phyloP scores from a whole-genome alignment of 1,140 invertebrate genomes.

The Papilio polytes region DNA sequence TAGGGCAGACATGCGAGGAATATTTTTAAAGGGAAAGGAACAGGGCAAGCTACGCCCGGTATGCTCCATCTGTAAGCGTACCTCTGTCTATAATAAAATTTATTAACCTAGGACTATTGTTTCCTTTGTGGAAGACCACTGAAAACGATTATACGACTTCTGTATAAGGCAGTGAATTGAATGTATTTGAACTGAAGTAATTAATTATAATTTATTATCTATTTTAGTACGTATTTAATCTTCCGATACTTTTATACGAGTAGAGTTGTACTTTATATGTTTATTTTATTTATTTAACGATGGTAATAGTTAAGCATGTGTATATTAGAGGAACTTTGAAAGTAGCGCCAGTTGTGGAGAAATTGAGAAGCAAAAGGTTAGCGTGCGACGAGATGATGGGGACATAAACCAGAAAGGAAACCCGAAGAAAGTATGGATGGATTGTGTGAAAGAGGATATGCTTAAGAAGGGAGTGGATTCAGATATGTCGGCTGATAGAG shows the following conservation, averaged over 20 bases:
- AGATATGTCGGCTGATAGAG: too few species aligned
- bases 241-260: neutral
- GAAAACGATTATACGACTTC: conserved; percentile 34
- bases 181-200: conserved; percentile 17
- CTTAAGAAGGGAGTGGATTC: too few species aligned
- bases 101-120: conserved; percentile 32
- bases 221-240: conserved; percentile 23
- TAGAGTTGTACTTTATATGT: neutral
- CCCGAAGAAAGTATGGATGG: too few species aligned
- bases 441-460: too few species aligned
- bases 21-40: conserved; percentile 44
- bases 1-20: conserved; percentile 50
- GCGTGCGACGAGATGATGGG: too few species aligned
- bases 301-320: neutral
- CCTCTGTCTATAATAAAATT: conserved; percentile 40
- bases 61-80: conserved; percentile 22
- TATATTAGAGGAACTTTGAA: too few species aligned
- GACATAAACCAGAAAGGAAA: too few species aligned
- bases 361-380: too few species aligned
- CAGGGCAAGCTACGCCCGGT: conserved; percentile 33
- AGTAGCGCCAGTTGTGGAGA: too few species aligned
- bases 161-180: conserved; percentile 31
- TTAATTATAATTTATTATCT: conserved; percentile 37
- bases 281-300: neutral
- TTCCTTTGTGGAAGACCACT: conserved; percentile 26